Base-by-base conservation (phyloP, 1,140 invertebrate species). In the Glossosoma conforme region DNA sequence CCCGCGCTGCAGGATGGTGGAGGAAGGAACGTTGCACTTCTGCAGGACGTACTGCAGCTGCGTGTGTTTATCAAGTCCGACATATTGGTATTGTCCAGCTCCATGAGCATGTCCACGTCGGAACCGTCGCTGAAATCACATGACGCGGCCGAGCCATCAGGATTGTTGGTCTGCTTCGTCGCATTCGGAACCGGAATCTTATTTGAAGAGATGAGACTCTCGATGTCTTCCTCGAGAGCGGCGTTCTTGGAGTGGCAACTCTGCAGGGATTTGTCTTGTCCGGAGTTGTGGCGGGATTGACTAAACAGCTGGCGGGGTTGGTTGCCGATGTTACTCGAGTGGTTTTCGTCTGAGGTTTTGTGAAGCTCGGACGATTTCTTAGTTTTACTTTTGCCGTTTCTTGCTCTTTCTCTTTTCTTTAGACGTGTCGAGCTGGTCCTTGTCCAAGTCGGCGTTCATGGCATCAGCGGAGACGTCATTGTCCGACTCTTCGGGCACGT, bases 401-500 rank as follows among this genome's bases (percentile, higher is more conserved):
- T 70, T 42, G 57, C 64, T 44, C 40, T 74, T 72, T 58, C 72
- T 74, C 52, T 73, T 74, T 32, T 70, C 65, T 54, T 72, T 75
- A 41, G 62, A 68, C 18, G 60, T 59, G 51, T 69, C 70, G 25
- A 60, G 65, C 28, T 66, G 62, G 20, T 69, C 65, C 42, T 76
- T 76, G 14, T 55, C 53, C 5, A 63, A 59, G 5, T 75, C 70
- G 54, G 8, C 18, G 11, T 38, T 56, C 19, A 19, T 21, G 1
- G 50, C 54, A n/a, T 70, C 66, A 18, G 64, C 64, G 35, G 54
- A 46, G 62, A 68, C 67, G 47, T 72, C 69, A 10, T 74, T 72
- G 1, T 81, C 77, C 2, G 81, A 75, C 36, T 81, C 79, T 3
- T 83, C 83, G 55, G 77, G 75, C 21, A 80, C 75, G 53, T 83